These are phyloP conservation scores for Lycocerus yunnanus DNA, from an alignment of 2,888 invertebrate genomes.

Conservation along the genomic window DNA sequence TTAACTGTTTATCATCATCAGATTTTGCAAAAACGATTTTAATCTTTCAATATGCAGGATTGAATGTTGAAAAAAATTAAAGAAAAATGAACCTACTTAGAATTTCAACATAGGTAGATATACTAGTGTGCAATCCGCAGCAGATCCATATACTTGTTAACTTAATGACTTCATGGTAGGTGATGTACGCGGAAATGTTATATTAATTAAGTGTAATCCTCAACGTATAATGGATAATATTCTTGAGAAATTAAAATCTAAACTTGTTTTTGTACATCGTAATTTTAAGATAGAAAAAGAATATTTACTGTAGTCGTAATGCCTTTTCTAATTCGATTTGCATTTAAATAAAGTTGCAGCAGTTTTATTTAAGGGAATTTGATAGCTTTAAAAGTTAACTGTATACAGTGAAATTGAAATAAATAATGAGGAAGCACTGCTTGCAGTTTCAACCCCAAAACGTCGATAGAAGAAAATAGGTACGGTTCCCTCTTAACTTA, in stretches of 20 bases:
- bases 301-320: background rate
- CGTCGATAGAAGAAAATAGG: no score
- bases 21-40: no score
- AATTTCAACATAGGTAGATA: background rate
- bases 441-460: no score
- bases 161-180: background rate
- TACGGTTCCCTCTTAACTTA: background rate
- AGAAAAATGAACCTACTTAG: no score
- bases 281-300: background rate
- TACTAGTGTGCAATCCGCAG: background rate
- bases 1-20: no score
- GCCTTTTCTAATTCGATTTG: background rate
- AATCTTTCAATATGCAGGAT: no score
- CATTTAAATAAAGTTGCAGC: background rate
- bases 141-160: background rate
- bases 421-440: background rate
- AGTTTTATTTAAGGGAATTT: background rate
- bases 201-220: constrained; percentile 23
- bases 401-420: no score
- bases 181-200: constrained; percentile 26
- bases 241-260: background rate
- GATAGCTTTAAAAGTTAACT: no score
- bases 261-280: background rate
- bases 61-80: no score
- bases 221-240: constrained; percentile 10